Evolutionary conservation across 2,888 invertebrate genomes (phyloP), one percentile per base, ranked within the genome.

Genomic region (Campaea margaritaria): DNA sequence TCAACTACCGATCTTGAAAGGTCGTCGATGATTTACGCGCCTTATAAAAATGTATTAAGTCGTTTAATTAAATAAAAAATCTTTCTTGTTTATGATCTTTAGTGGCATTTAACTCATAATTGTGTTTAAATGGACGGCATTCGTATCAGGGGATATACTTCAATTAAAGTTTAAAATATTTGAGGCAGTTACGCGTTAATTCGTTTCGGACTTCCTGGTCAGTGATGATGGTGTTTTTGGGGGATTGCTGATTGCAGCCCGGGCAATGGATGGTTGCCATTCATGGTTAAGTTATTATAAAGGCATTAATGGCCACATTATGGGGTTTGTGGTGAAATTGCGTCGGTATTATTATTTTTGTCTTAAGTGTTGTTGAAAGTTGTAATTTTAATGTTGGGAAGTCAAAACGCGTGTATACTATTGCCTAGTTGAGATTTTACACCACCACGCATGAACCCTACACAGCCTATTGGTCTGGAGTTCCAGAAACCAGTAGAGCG

Each of bases 1-100:
- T 56, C 46, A 48, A 57, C 59, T 54, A 58, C 28, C 15, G 65
- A 67, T 65, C 50, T 58, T 50, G 59, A 77, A 81, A 82, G 78
- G 80, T 78, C 74, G 62, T 31, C 42, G 53, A 73, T 73, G 74
- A 74, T 74, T 70, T 61, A 64, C 69, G 64, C 50, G 60, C 68
- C 65, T 73, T 69, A 68, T 43, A 42, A 34, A 70, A 73, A 76
- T 68, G 68, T 72, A 75, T 76, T 75, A 73, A 78, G 75, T 67
- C 70, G 62, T 76, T 81, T 73, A 83, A 81, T 83, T 79, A 79
- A 79, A 74, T 77, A 72, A 77, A 77, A n/a, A 73, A 79, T 79
- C 72, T 74, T 70, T 69, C 61, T 67, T 62, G 53, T 64, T n/a
- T 64, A 54, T 58, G 58, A 68, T 65, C 62, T 51, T 55, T 50